Evolutionary conservation across 1,140 invertebrate species (phyloP), one percentile per base, ranked within the genome.

Genomic region (Wasmannia auropunctata): DNA sequence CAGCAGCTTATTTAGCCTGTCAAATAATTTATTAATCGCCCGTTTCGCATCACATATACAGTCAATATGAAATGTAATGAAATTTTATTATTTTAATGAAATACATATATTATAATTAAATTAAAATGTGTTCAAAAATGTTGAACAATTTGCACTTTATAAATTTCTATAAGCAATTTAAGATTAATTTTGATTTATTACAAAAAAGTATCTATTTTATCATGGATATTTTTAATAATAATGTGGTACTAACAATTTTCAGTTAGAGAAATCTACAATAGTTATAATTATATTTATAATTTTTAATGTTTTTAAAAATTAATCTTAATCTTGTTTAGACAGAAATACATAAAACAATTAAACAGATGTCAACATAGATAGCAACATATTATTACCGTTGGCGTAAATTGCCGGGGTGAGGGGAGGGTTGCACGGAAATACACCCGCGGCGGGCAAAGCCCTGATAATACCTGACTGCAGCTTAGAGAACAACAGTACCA

Each of bases 361-460:
- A n/a, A 72, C n/a, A 14, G 28, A 46, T 28, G n/a, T 43, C 0
- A 62, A 5, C 0, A 40, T 28, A 62, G 14, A 80, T 85, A 0
- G 22, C 8, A 72, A 49, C 8, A 19, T 46, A 19, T 72, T 43
- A 28, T 94, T 93, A 95, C 95, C 93, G 84, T 93, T 94, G 69
- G 94, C 93, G 65, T 95, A 95, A 62, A 93, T 89, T 67, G 90
- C 62, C 31, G 95, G 94, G 3, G 93, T 93, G 72, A 95, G 91
- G 16, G 94, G 95, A 28, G 94, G 94, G 88, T 94, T 94, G 87
- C 94, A 95, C 8, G 95, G 95, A 84, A 95, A 95, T 22, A 95
- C 87, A 22, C 93, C 93, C 14, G 93, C 93, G 22, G 86, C 28
- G 56, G 83, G 87, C 60, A 95, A 87, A 0, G 22, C 14, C 83